phyloP scores from a whole-genome alignment of 2,113 vertebrate species.

The Malurus elegans region DNA sequence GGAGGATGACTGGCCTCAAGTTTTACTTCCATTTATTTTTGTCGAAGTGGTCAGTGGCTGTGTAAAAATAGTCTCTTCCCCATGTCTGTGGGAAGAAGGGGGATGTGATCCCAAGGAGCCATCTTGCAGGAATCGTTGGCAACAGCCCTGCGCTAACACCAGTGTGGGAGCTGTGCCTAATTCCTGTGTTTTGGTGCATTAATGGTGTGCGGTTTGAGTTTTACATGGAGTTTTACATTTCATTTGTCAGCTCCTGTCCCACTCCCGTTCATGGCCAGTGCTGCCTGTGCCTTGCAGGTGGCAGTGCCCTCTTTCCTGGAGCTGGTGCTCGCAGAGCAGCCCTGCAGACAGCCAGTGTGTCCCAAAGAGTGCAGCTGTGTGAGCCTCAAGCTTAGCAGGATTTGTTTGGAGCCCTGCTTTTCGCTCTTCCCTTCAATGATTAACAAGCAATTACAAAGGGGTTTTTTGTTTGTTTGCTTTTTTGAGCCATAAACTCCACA shows the following conservation, averaged over 20 bases:
- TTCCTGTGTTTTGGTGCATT: neutral
- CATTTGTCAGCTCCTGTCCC: neutral
- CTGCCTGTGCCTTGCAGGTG: neutral
- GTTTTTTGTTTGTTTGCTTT: neutral
- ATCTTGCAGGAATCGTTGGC: neutral
- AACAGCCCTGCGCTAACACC: rapidly evolving
- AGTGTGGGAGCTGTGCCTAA: rapidly evolving
- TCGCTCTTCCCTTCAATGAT: neutral
- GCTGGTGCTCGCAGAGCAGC: neutral
- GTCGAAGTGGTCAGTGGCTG: neutral
- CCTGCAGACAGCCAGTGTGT: neutral
- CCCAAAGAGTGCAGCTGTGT: neutral
- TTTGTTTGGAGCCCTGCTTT: neutral
- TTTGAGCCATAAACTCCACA: rapidly evolving
- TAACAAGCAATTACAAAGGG: neutral
- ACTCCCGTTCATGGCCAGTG: neutral
- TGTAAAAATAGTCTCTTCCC: constrained; percentile 12
- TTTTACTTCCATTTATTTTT: constrained; percentile 1
- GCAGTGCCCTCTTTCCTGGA: neutral
- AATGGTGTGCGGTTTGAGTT: neutral
- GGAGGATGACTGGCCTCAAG: neutral
- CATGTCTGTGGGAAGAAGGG: neutral
- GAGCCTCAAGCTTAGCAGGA: neutral
- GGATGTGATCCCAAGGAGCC: neutral
- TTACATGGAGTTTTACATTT: neutral